Conservation (phyloP, 2,113 vertebrate species). For the Microtus pennsylvanicus region DNA sequence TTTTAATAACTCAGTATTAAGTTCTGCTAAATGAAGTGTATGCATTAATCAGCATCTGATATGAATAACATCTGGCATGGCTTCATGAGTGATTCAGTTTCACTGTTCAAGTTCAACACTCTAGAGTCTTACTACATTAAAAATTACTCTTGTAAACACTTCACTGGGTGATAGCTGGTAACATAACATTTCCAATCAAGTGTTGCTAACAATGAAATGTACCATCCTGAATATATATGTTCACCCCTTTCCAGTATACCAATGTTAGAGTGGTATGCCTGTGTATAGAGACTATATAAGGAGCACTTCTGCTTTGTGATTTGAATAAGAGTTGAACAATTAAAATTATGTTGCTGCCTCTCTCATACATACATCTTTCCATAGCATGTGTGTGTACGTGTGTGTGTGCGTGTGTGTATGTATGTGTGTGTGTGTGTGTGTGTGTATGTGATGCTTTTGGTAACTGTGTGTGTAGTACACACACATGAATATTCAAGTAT, state of each 20-base stretch:
- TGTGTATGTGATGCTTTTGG: background rate
- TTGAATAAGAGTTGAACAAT: background rate
- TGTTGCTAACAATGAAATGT: background rate
- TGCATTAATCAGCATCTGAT: conserved; percentile 67
- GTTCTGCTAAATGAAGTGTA: conserved; percentile 59
- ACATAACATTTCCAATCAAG: conserved; percentile 1
- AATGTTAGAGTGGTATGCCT: background rate
- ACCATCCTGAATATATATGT: background rate
- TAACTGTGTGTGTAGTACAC: background rate
- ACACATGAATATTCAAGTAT: too few relatives aligned
- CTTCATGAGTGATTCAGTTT: conserved; percentile 55
- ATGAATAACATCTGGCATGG: conserved; percentile 62
- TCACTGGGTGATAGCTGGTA: background rate
- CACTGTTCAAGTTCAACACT: conserved; percentile 53
- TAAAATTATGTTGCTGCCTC: background rate
- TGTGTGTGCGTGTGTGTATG: background rate
- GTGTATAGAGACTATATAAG: background rate
- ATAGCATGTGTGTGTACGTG: background rate
- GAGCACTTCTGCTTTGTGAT: background rate
- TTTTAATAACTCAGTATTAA: conserved; percentile 67
- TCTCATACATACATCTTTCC: background rate
- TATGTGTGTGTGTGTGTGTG: too few relatives aligned
- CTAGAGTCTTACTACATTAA: conserved; percentile 42
- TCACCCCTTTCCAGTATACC: background rate
- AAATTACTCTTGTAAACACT: conserved; percentile 64